These are phyloP conservation scores for Cataglyphis cursor DNA, from an alignment of 2,888 invertebrate species.

Conservation along the genomic window DNA sequence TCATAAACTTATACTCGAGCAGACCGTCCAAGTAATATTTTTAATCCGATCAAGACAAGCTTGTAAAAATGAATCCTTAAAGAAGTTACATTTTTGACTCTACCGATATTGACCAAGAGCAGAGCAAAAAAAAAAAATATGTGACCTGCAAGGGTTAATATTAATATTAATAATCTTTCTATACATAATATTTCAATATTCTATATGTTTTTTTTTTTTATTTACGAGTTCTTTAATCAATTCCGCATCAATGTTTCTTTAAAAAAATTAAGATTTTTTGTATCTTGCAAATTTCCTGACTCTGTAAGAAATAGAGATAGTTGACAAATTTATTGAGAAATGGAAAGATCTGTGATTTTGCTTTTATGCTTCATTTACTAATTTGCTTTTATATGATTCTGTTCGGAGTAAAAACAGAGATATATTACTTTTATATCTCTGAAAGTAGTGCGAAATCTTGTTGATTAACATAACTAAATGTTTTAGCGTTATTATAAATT, in stretches of 20 bases:
- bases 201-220: not conserved
- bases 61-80: slow-evolving; percentile 33
- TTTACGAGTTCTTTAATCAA: not conserved
- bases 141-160: not conserved
- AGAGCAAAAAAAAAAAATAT: no score
- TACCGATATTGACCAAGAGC: no score
- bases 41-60: slow-evolving; percentile 43
- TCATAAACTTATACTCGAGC: slow-evolving; percentile 68
- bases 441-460: slow-evolving; percentile 34
- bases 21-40: slow-evolving; percentile 41
- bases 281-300: not conserved
- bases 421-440: slow-evolving; percentile 1
- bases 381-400: not conserved
- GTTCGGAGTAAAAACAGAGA: not conserved
- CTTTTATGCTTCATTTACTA: not conserved
- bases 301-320: not conserved
- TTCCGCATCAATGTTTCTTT: not conserved
- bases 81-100: no score
- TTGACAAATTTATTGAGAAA: not conserved
- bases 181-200: not conserved
- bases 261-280: not conserved
- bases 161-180: slow-evolving; percentile 32
- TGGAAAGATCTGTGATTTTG: not conserved
- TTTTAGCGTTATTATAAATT: slow-evolving; percentile 46
- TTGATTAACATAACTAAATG: slow-evolving; percentile 62